phyloP scores from a whole-genome alignment of 2,888 invertebrate genomes.

The Drosophila crucigera region DNA sequence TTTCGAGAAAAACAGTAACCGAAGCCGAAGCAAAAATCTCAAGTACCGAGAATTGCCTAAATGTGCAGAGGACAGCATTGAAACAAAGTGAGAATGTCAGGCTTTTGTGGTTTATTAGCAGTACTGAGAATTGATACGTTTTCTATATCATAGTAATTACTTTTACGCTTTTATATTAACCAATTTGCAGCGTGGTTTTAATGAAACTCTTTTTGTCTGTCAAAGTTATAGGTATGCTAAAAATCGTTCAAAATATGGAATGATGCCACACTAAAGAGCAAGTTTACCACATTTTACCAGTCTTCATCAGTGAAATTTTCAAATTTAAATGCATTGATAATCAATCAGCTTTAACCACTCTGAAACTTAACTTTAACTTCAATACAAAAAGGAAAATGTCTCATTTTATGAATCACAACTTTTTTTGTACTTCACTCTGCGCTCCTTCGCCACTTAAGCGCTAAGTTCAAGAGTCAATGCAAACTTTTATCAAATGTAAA shows the following conservation, averaged over 20 bases:
- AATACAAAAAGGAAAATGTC: not conserved
- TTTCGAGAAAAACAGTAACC: not conserved
- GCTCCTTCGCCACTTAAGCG: not conserved
- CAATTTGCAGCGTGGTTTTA: not conserved
- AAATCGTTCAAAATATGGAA: not conserved
- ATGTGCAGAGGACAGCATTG: not conserved
- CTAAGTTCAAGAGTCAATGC: slow-evolving; percentile 12
- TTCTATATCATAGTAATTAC: not conserved
- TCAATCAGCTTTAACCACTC: not conserved
- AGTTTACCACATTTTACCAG: not conserved
- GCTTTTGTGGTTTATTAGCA: not conserved
- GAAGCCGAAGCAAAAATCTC: not conserved
- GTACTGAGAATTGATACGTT: not conserved
- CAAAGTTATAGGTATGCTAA: not conserved
- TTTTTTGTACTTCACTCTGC: not conserved
- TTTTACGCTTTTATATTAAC: not conserved
- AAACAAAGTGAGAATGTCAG: not conserved
- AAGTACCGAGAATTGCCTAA: not conserved
- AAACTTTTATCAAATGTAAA: slow-evolving; percentile 38
- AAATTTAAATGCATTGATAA: not conserved
- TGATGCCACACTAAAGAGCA: not conserved
- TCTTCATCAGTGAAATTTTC: not conserved
- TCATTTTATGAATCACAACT: slow-evolving; percentile 15
- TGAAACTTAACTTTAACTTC: not conserved
- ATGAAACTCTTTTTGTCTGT: not conserved